phyloP scores from a whole-genome alignment of 2,113 vertebrate species.

The Seriola rivoliana region DNA sequence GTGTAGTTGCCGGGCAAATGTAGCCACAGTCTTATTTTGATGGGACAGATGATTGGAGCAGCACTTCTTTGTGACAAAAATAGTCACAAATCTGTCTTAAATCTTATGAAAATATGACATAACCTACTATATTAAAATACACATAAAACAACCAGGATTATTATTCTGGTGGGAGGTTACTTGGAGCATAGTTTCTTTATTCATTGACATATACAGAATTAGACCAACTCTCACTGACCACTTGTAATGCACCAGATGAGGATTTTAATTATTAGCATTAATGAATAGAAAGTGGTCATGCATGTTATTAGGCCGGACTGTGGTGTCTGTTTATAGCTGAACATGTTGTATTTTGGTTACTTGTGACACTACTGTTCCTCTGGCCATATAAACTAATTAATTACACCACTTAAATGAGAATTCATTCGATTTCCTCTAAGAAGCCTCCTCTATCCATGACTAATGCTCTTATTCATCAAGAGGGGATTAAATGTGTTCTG shows the following conservation, averaged over 20 bases:
- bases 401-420: constrained; percentile 50
- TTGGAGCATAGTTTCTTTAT: background rate
- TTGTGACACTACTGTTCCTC: constrained; percentile 25
- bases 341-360: constrained; percentile 6
- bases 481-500: constrained; percentile 75
- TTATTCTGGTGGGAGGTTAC: background rate
- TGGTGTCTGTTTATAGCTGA: background rate
- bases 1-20: background rate
- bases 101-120: background rate
- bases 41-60: background rate
- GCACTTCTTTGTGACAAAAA: background rate
- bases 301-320: background rate
- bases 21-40: background rate
- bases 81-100: background rate
- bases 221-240: background rate
- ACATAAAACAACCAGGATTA: background rate
- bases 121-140: background rate
- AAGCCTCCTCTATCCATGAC: constrained; percentile 46
- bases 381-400: constrained; percentile 43
- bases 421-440: constrained; percentile 49
- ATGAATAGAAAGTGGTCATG: background rate
- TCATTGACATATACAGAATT: background rate
- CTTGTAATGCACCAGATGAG: background rate
- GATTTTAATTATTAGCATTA: background rate
- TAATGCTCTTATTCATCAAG: constrained; percentile 76